A percentile compares a stretch with the other conserved stretches of the same genome.
phyloP scores from a whole-genome alignment of 2,797 vertebrate species.

The Ataeniobius toweri region DNA sequence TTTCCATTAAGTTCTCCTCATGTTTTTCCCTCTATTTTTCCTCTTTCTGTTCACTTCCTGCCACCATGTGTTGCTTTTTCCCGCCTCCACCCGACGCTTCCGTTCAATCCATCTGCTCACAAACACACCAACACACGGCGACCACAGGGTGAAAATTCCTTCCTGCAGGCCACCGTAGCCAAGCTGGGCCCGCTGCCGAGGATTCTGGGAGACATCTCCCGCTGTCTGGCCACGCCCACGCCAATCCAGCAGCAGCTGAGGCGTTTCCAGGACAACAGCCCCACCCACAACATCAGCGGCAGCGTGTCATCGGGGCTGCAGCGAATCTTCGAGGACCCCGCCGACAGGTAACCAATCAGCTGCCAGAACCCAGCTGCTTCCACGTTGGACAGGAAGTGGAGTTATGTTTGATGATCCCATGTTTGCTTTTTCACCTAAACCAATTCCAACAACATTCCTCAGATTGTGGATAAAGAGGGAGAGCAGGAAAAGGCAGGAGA shows the following conservation, averaged over 20 bases:
- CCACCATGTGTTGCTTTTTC: slow-evolving; percentile 56
- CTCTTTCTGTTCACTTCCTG: slow-evolving; percentile 70
- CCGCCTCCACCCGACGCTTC: slow-evolving; percentile 87
- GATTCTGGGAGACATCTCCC: slow-evolving; percentile 92
- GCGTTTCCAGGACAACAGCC: slow-evolving; percentile 87
- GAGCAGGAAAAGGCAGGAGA: no score
- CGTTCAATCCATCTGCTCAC: slow-evolving; percentile 64
- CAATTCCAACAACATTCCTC: no score
- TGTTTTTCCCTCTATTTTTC: slow-evolving; percentile 80
- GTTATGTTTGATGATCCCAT: not conserved
- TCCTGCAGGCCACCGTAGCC: slow-evolving; percentile 97
- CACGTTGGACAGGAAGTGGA: not conserved
- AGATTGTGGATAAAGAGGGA: no score
- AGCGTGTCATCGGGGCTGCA: slow-evolving; percentile 93
- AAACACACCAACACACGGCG: slow-evolving; percentile 62
- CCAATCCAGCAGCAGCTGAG: slow-evolving; percentile 89
- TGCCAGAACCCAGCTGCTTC: not conserved
- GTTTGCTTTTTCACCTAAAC: no score
- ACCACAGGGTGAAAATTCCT: slow-evolving; percentile 98
- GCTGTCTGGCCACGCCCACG: slow-evolving; percentile 85
- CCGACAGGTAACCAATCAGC: slow-evolving; percentile 81
- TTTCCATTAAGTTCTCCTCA: slow-evolving; percentile 85
- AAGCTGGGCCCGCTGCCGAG: slow-evolving; percentile 94
- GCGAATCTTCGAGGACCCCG: slow-evolving; percentile 92
- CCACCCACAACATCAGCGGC: slow-evolving; percentile 88